Conservation (phyloP, 1,140 invertebrate species). For the Lepidurus couesii region DNA sequence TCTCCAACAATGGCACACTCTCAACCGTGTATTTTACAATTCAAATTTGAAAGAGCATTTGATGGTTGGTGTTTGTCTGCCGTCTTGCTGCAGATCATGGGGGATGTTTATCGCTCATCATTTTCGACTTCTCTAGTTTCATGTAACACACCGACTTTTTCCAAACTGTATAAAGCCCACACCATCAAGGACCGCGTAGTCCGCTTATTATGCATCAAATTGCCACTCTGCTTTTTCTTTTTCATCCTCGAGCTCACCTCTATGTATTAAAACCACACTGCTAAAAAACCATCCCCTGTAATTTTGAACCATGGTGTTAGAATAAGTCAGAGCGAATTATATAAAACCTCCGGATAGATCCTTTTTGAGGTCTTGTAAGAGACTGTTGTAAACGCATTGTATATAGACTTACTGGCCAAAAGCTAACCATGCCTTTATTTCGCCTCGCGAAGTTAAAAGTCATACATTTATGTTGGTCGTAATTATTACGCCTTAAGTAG, state of each 20-base stretch:
- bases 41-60: background rate
- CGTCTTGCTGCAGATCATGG: background rate
- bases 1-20: constrained; percentile 11
- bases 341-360: background rate
- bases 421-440: background rate
- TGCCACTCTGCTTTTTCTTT: constrained; percentile 9
- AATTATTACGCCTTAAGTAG: background rate
- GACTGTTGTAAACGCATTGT: constrained; percentile 2
- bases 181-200: background rate
- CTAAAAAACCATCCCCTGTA: constrained; percentile 19
- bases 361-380: constrained; percentile 16
- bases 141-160: constrained; percentile 5
- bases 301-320: constrained; percentile 11
- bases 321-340: background rate
- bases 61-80: constrained; percentile 14
- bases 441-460: background rate
- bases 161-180: background rate
- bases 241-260: background rate
- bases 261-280: background rate
- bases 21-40: constrained; percentile 2
- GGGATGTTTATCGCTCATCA: constrained; percentile 18
- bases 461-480: constrained; percentile 4
- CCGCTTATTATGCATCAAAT: constrained; percentile 11
- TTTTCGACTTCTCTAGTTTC: constrained; percentile 2
- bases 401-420: constrained; percentile 10